A percentile compares a stretch with the other conserved stretches of the same genome.
Conservation (phyloP, 2,888 invertebrate species). For the Geophilus truncorum region DNA sequence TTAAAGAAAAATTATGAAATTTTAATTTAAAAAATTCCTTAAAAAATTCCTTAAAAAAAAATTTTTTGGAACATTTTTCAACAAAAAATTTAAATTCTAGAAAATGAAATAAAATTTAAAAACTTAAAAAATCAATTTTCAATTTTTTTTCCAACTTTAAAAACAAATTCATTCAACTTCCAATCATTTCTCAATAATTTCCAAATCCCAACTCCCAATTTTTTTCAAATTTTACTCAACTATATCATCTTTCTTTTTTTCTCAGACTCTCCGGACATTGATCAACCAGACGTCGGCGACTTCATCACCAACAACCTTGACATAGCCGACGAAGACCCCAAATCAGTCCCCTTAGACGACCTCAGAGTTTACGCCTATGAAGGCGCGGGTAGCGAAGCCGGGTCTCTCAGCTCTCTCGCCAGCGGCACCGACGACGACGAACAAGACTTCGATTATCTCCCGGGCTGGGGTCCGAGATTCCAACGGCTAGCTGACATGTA, state of each 20-base stretch:
- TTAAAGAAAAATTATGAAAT: too few relatives aligned
- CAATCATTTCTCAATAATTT: too few relatives aligned
- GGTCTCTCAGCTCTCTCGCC: constrained; percentile 85
- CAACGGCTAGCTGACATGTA: constrained; percentile 90
- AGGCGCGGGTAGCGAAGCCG: constrained; percentile 88
- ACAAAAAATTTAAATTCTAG: too few relatives aligned
- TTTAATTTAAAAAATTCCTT: too few relatives aligned
- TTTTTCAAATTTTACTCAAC: too few relatives aligned
- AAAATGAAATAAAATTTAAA: too few relatives aligned
- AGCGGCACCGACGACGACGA: constrained; percentile 91
- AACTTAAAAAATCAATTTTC: too few relatives aligned
- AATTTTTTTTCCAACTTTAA: too few relatives aligned
- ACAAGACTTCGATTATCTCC: constrained; percentile 87
- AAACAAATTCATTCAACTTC: too few relatives aligned
- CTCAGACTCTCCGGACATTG: constrained; percentile 49
- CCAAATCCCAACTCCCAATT: too few relatives aligned
- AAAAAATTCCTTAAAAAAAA: background rate
- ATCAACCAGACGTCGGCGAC: constrained; percentile 76
- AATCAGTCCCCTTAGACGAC: constrained; percentile 89
- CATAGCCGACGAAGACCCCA: constrained; percentile 83
- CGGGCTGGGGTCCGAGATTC: constrained; percentile 93
- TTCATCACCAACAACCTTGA: constrained; percentile 86
- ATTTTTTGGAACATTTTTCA: too few relatives aligned
- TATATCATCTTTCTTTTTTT: too few relatives aligned
- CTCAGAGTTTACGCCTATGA: constrained; percentile 97